Evolutionary conservation across 2,113 vertebrate species (phyloP), one percentile per base, ranked within the genome.

Genomic region (Speoplatyrhinus poulsoni): DNA sequence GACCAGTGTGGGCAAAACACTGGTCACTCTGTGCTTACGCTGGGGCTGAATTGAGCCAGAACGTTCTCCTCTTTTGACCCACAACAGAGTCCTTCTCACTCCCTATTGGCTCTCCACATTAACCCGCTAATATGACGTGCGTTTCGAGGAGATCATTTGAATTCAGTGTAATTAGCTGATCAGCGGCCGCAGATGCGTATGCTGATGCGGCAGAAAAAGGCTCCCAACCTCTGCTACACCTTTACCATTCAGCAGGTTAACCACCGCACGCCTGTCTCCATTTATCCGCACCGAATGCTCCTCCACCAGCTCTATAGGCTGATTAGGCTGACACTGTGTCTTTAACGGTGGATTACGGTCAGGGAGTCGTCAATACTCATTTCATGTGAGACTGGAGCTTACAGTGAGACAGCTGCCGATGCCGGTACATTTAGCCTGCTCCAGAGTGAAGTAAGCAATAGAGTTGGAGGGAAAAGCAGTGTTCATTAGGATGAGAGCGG

Each of bases 61-160:
- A 86, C 67, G 72, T 82, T 87, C 87, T 86, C 79, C 70, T 57
- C 6, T 26, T 80, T 81, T 85, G 76, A 81, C 84, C 82, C 67
- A 82, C 69, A 70, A 67, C 77, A 55, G 76, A 15, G 5, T 58
- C 1, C 69, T 62, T 63, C 66, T 57, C 54, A 48, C 52, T 69
- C 12, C 16, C 68, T 26, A 53, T 16, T 66, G 15, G 6, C 36
- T 70, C 66, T 15, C 6, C 57, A 47, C 33, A 3, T 16, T 19
- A 26, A 17, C n/a, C 63, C 67, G 32, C 9, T 55, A 46, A 54
- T 67, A 1, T 17, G 47, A 41, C n/a, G 59, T 16, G 9, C 7
- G 7, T 5, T 41, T 6, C 7, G 36, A 41, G 36, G 36, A 26
- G 36, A 41, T 41, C 36, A 41, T 41, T 41, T 41, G 5, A 4